Conservation (phyloP, 2,888 invertebrate genomes). For the Kuschelorhynchus macadamiae region DNA sequence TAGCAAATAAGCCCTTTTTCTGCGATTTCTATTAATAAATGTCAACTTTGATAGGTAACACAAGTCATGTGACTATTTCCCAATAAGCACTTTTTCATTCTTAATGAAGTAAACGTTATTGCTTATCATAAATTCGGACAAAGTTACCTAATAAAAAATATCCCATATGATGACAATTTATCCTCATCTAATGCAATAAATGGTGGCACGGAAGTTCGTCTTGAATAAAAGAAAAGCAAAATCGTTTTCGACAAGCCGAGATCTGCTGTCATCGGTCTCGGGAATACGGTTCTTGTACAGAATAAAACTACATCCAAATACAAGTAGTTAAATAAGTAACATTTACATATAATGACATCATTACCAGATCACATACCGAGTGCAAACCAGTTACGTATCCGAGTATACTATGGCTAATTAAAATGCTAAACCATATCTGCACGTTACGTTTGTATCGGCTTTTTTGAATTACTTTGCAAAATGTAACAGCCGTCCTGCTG, state of each 20-base stretch:
- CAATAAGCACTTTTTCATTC: too few relatives aligned
- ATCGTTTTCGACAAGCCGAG: conserved; percentile 10
- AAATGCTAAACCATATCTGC: conserved; percentile 46
- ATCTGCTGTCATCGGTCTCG: conserved; percentile 13
- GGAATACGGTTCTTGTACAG: conserved; percentile 5
- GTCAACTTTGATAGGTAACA: too few relatives aligned
- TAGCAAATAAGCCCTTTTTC: too few relatives aligned
- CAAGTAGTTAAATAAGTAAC: conserved; percentile 41
- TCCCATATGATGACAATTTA: too few relatives aligned
- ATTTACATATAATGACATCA: conserved; percentile 50
- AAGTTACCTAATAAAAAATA: too few relatives aligned
- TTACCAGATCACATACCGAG: conserved; percentile 43
- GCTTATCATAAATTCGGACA: too few relatives aligned
- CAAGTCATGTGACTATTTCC: too few relatives aligned
- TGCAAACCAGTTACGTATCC: conserved; percentile 40
- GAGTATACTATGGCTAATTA: conserved; percentile 40
- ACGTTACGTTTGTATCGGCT: conserved; percentile 31
- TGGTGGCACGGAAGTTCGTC: too few relatives aligned
- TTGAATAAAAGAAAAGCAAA: too few relatives aligned
- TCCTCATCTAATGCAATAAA: too few relatives aligned
- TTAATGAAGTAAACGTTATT: too few relatives aligned
- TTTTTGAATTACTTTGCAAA: conserved; percentile 36
- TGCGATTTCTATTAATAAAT: too few relatives aligned
- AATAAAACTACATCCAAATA: conserved; percentile 36
- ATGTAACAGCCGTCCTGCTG: conserved; percentile 28